These are phyloP conservation scores for Physocephala rufipes DNA, from an alignment of 2,888 invertebrate genomes.

Conservation along the genomic window DNA sequence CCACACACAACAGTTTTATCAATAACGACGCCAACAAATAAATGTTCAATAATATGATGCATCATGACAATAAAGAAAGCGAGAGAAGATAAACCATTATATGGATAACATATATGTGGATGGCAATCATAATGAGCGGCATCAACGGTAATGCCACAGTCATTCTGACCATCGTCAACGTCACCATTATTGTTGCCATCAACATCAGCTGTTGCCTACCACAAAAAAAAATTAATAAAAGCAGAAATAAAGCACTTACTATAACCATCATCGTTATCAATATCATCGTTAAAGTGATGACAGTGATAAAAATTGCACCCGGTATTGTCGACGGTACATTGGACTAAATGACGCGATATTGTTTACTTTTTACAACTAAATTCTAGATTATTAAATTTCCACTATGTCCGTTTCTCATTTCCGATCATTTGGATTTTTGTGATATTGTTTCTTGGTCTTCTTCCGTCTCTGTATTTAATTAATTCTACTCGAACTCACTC, in stretches of 20 bases:
- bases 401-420: slow-evolving; percentile 29
- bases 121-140: not conserved
- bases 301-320: slow-evolving; percentile 11
- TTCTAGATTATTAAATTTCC: slow-evolving; percentile 34
- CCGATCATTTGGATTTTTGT: not conserved
- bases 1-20: not conserved
- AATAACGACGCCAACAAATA: not conserved
- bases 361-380: slow-evolving; percentile 26
- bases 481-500: not conserved
- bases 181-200: not conserved
- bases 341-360: slow-evolving; percentile 25
- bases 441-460: not conserved
- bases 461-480: not conserved
- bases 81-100: not conserved
- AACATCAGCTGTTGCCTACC: not conserved
- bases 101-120: not conserved
- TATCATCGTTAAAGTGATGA: slow-evolving; percentile 2
- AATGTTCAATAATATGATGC: not conserved
- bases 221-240: not conserved
- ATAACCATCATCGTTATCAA: slow-evolving; percentile 18
- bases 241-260: slow-evolving; percentile 14
- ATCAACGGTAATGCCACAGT: not conserved
- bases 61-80: not conserved
- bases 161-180: not conserved
- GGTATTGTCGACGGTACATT: slow-evolving; percentile 3